phyloP scores from a whole-genome alignment of 30 jellyfish, hydroid and myxozoan species.

The Hydractinia symbiolongicarpus region DNA sequence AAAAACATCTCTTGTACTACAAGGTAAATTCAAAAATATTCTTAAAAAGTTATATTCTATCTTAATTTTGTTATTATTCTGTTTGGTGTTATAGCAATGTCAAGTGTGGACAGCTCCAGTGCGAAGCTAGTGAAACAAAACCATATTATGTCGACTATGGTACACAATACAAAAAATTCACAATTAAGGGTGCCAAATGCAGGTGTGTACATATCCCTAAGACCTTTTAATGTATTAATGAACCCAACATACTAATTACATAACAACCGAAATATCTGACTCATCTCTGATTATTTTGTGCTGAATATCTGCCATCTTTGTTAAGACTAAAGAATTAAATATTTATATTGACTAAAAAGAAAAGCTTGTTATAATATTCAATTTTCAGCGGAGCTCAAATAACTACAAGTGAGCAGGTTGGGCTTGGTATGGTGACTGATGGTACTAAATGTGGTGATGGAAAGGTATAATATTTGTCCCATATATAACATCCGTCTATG shows the following conservation, averaged over 20 bases:
- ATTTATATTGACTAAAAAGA: background rate
- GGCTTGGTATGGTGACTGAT: slow-evolving; percentile 79
- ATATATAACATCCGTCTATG: background rate
- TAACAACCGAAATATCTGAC: too few relatives aligned
- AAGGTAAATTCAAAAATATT: slow-evolving; percentile 13
- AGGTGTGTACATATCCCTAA: slow-evolving; percentile 22
- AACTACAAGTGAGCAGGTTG: slow-evolving; percentile 57
- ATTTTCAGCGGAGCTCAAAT: slow-evolving; percentile 40
- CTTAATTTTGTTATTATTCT: background rate
- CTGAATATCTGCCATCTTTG: too few relatives aligned
- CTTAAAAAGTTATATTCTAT: background rate
- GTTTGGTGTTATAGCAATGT: slow-evolving; percentile 40
- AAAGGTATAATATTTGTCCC: slow-evolving; percentile 34
- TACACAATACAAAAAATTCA: slow-evolving; percentile 32
- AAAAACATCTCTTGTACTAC: slow-evolving; percentile 48
- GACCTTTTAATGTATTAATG: background rate
- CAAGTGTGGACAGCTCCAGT: slow-evolving; percentile 83
- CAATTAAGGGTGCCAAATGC: slow-evolving; percentile 33
- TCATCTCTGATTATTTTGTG: too few relatives aligned
- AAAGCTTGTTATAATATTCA: background rate
- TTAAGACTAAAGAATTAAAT: too few relatives aligned
- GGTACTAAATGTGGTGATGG: slow-evolving; percentile 88
- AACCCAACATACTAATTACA: too few relatives aligned
- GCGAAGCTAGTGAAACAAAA: slow-evolving; percentile 35
- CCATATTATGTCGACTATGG: slow-evolving; percentile 69